phyloP scores from a whole-genome alignment of 2,888 invertebrate genomes.

The Drosophila nigricruria region DNA sequence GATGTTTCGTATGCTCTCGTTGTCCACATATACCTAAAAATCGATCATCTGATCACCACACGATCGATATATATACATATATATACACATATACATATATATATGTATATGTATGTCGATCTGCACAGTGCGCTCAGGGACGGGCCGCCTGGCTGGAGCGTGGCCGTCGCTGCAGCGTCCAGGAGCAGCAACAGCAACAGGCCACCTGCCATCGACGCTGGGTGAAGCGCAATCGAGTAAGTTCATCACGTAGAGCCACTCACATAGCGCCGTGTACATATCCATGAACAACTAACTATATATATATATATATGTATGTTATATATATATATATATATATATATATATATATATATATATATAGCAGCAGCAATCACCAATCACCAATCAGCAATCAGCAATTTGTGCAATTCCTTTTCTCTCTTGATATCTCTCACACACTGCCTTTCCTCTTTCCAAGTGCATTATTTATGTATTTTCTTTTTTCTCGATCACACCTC shows the following conservation, averaged over 20 bases:
- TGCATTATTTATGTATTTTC: conserved; percentile 19
- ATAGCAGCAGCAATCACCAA: conserved; percentile 8
- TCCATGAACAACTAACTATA: neutral
- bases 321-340: neutral
- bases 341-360: conserved; percentile 7
- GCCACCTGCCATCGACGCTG: conserved; percentile 90
- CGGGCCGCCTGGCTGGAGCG: conserved; percentile 93
- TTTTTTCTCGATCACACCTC: conserved; percentile 7
- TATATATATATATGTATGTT: conserved; percentile 2
- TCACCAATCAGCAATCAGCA: conserved; percentile 13
- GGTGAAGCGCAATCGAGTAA: conserved; percentile 95
- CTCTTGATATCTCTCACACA: conserved; percentile 1
- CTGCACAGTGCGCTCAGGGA: conserved; percentile 91
- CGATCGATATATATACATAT: conserved; percentile 1
- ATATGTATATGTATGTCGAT: neutral
- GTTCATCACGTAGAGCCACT: conserved; percentile 59
- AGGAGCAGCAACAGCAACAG: conserved; percentile 89
- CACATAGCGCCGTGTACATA: conserved; percentile 39
- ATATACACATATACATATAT: neutral
- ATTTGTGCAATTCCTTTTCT: conserved; percentile 8
- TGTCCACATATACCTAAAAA: conserved; percentile 34
- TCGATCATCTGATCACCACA: conserved; percentile 33
- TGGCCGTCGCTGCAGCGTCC: conserved; percentile 88
- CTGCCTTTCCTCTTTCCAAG: conserved; percentile 9
- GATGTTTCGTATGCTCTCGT: conserved; percentile 60